phyloP scores from a whole-genome alignment of 2,888 invertebrate genomes.

The Furcula furcula region DNA sequence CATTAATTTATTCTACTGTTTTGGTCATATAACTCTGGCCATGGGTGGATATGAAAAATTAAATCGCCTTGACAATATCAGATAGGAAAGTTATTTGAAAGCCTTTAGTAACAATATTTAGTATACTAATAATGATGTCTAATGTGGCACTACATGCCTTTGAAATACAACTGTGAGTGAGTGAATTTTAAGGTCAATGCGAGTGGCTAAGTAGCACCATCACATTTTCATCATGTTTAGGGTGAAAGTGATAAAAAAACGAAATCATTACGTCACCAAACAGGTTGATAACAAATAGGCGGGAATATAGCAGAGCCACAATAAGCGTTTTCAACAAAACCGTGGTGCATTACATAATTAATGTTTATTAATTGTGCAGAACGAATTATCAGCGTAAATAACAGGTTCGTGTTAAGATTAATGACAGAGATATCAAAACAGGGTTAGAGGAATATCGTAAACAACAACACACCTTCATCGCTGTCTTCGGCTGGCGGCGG shows the following conservation, averaged over 20 bases:
- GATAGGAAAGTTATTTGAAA: too few relatives aligned
- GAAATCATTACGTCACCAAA: conserved; percentile 63
- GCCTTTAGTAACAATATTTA: too few relatives aligned
- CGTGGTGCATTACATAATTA: conserved; percentile 53
- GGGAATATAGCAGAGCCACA: conserved; percentile 49
- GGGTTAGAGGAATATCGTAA: conserved; percentile 54
- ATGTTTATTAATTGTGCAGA: conserved; percentile 45
- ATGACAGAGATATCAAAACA: conserved; percentile 53
- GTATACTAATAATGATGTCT: too few relatives aligned
- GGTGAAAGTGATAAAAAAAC: conserved; percentile 61
- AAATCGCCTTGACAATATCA: too few relatives aligned
- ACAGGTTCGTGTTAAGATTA: conserved; percentile 28
- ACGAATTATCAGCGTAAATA: conserved; percentile 21
- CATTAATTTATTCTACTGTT: too few relatives aligned
- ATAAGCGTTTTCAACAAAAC: conserved; percentile 36
- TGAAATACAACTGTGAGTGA: not conserved
- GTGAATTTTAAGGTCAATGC: not conserved
- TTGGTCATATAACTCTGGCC: too few relatives aligned
- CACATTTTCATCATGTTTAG: conserved; percentile 13
- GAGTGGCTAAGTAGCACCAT: not conserved
- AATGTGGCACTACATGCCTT: not conserved
- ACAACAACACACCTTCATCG: conserved; percentile 79
- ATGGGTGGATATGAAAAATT: too few relatives aligned
- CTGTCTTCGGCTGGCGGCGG: conserved; percentile 83
- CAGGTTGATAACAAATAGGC: conserved; percentile 55